Conservation (phyloP, 2,888 invertebrate genomes). For the Trisateles emortualis region DNA sequence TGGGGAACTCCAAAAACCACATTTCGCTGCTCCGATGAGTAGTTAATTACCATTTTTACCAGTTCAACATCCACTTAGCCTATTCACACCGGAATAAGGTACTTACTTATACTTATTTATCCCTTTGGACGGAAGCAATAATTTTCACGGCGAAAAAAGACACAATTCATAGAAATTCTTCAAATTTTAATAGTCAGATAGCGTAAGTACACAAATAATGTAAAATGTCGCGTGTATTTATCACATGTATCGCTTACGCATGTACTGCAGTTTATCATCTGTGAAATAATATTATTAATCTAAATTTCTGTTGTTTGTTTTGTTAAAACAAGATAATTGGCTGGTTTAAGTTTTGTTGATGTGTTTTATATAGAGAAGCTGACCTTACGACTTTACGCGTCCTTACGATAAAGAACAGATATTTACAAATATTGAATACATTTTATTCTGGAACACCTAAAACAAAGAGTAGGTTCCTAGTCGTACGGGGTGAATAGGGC, state of each 20-base stretch:
- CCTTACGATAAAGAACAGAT: conserved; percentile 21
- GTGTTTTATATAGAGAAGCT: conserved; percentile 15
- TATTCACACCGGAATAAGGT: too few species aligned
- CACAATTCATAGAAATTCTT: neutral
- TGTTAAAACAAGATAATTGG: conserved; percentile 26
- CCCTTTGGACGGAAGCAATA: too few species aligned
- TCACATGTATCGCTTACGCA: conserved; percentile 33
- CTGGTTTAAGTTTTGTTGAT: conserved; percentile 27
- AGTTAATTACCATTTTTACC: too few species aligned
- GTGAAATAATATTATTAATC: conserved; percentile 34
- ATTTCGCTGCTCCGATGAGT: too few species aligned
- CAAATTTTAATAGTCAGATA: neutral
- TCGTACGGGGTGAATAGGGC: too few species aligned
- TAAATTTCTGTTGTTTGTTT: conserved; percentile 30
- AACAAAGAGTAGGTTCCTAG: too few species aligned
- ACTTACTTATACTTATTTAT: too few species aligned
- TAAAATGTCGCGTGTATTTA: conserved; percentile 19
- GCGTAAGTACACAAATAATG: conserved; percentile 5
- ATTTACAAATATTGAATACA: neutral
- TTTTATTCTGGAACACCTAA: too few species aligned
- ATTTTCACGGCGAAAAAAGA: too few species aligned
- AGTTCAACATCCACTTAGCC: too few species aligned
- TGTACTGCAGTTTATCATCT: conserved; percentile 34
- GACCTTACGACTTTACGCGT: conserved; percentile 21
- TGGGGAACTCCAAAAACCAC: too few species aligned